Evolutionary conservation across 2,797 vertebrate species (phyloP).

Genomic region (Rhabdophis nuchalis): DNA sequence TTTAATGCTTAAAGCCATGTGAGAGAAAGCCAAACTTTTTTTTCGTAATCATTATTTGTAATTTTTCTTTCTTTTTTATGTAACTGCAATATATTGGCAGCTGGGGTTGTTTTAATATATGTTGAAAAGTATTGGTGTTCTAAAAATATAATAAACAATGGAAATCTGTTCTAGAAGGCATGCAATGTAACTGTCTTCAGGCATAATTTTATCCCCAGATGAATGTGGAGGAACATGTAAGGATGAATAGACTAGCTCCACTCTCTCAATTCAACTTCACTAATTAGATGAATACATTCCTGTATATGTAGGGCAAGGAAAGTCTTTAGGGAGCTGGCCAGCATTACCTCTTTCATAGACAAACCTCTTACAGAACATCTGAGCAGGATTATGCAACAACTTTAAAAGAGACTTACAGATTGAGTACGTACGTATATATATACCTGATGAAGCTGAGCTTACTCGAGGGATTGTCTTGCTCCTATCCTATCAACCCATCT

Average conservation of each 20-base stretch:
- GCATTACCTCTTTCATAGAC: neutral
- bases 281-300: neutral
- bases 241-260: neutral
- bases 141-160: neutral
- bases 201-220: neutral
- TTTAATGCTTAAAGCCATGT: neutral
- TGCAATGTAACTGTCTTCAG: neutral
- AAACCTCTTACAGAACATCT: neutral
- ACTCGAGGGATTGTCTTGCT: no score
- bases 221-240: neutral
- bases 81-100: neutral
- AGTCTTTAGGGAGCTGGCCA: neutral
- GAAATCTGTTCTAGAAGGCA: neutral
- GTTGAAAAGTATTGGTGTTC: neutral
- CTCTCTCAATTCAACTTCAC: neutral
- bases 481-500: no score
- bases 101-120: neutral
- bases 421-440: neutral
- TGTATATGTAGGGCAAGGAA: neutral
- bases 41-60: neutral
- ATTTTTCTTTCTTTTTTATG: neutral
- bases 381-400: no score
- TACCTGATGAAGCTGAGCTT: no score
- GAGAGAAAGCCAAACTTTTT: neutral
- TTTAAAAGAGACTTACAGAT: neutral